Evolutionary conservation across 2,113 vertebrate species (phyloP), one percentile per base, ranked within the genome.

Genomic region (Dicerorhinus sumatrensis): DNA sequence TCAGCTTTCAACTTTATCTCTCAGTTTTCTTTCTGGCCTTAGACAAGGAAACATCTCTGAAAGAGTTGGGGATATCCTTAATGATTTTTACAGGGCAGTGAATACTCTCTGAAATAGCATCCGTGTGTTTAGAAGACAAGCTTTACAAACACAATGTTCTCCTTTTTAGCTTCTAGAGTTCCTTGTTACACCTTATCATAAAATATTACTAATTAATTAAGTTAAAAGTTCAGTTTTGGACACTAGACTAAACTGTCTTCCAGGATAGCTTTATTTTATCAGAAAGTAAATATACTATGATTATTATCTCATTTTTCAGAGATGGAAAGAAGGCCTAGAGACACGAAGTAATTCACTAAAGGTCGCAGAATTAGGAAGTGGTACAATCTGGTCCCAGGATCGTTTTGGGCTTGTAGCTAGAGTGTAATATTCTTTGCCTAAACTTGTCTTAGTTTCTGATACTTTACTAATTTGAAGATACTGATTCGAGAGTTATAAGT

Each of bases 211-310:
- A 54, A 65, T 70, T 81, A 56, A 89, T 48, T 67, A 62, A 92
- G 51, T 65, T 70, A 70, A 90, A 94, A 79, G 29, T 69, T 48
- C 21, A 12, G 5, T 93, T 96, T 92, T 76, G 72, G 18, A 88
- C 58, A 65, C 16, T 60, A 75, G 11, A 76, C 8, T 77, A 36
- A 90, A 54, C 14, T 72, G 12, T 48, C n/a, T 89, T 85, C 18
- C 14, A 88, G 25, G 54, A 82, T 51, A 72, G 63, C 42, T 91
- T 63, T 93, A 46, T 94, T 87, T 95, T 73, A 70, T 91, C 69
- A 76, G 60, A 65, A 81, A 81, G 27, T 54, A 77, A 91, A 9
- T 87, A 60, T 51, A 33, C 17, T n/a, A 0, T 60, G 58, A 72
- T 60, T 67, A 39, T 33, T 48, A 39, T 39, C 7, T 94, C 7